A percentile compares a stretch with the other conserved stretches of the same genome.
These are phyloP conservation scores for Triplophysa yarkandensis DNA, from an alignment of 2,797 vertebrate genomes.

Conservation along the genomic window DNA sequence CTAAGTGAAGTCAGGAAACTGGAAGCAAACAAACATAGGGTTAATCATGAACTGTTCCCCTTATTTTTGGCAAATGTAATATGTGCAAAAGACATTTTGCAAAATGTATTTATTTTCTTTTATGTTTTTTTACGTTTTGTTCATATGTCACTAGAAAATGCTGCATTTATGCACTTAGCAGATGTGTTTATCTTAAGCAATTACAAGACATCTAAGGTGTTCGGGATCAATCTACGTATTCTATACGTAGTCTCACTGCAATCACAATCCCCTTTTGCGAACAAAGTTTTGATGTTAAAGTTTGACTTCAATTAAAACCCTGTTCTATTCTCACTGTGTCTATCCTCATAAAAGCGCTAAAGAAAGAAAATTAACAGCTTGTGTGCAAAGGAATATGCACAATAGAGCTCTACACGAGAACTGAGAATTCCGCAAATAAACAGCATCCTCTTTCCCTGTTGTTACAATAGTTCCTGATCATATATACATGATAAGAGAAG, in stretches of 20 bases:
- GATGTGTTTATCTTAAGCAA: too few relatives aligned
- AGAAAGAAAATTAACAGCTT: background rate
- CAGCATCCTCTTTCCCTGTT: slow-evolving; percentile 68
- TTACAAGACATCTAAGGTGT: too few relatives aligned
- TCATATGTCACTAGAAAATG: background rate
- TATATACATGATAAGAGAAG: slow-evolving; percentile 53
- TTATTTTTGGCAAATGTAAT: slow-evolving; percentile 14
- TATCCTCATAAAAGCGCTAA: background rate
- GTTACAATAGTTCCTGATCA: slow-evolving; percentile 64
- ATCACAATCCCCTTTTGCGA: background rate
- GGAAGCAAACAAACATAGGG: slow-evolving; percentile 15
- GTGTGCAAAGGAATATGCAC: slow-evolving; percentile 13
- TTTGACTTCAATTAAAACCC: background rate
- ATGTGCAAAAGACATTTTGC: background rate
- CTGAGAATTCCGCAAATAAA: slow-evolving; percentile 65
- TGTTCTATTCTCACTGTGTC: background rate
- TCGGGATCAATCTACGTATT: too few relatives aligned
- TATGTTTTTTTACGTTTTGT: background rate
- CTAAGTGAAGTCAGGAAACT: slow-evolving; percentile 50
- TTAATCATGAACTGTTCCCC: slow-evolving; percentile 4
- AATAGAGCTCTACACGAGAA: slow-evolving; percentile 18
- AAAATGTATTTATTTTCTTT: background rate
- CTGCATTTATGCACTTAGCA: too few relatives aligned
- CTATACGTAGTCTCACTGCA: too few relatives aligned
- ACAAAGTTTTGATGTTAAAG: background rate